phyloP scores from a whole-genome alignment of 2,888 invertebrate species.

The Danaus chrysippus region DNA sequence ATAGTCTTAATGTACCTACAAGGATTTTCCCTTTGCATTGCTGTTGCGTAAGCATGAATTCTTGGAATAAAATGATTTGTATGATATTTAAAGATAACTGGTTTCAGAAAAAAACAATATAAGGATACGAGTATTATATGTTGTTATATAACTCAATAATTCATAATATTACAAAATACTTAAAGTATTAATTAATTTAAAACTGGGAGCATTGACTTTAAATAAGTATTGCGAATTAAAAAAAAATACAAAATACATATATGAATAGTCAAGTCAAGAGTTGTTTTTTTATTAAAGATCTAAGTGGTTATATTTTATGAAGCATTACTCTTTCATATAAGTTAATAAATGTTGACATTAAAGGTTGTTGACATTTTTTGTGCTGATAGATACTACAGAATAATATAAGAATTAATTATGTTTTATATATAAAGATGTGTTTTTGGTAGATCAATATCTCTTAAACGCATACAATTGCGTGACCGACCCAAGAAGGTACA shows the following conservation, averaged over 20 bases:
- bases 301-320: too few species aligned
- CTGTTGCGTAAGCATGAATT: neutral
- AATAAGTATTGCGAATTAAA: too few species aligned
- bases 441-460: too few species aligned
- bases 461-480: conserved; percentile 18
- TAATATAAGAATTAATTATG: too few species aligned
- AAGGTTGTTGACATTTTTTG: neutral
- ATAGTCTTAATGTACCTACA: neutral
- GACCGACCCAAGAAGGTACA: conserved; percentile 22
- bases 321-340: neutral
- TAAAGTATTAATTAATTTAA: too few species aligned
- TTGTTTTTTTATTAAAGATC: too few species aligned
- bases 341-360: neutral
- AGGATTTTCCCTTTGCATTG: neutral
- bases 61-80: neutral
- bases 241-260: too few species aligned
- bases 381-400: too few species aligned
- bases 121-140: neutral
- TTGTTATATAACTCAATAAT: neutral
- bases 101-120: neutral
- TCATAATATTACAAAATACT: neutral
- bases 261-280: too few species aligned
- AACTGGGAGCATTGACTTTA: too few species aligned
- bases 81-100: neutral
- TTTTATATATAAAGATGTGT: too few species aligned